Conservation (phyloP, 2,888 invertebrate species). For the Agrilus biguttatus region DNA sequence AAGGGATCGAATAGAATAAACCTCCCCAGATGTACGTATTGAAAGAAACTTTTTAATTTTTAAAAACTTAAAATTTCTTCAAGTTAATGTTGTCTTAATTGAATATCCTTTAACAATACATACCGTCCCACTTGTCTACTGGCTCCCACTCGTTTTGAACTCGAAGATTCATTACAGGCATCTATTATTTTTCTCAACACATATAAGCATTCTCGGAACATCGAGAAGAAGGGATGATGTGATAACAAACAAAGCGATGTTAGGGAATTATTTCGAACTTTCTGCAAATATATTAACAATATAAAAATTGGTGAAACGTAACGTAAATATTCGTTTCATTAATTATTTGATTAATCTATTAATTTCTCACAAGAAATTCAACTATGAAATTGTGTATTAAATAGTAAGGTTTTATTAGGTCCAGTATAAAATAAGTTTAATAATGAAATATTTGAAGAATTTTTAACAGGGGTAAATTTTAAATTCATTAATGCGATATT, state of each 20-base stretch:
- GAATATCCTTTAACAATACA: conserved; percentile 11
- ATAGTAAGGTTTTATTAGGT: no score
- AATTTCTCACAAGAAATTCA: no score
- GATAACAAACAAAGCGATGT: conserved; percentile 96
- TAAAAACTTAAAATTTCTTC: conserved; percentile 1
- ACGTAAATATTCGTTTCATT: not conserved
- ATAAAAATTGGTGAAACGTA: no score
- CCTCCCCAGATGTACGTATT: no score
- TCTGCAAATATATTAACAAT: conserved; percentile 36
- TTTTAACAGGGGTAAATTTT: no score
- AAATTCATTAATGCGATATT: no score
- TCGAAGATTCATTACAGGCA: conserved; percentile 90
- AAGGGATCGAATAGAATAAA: no score
- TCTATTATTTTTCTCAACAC: conserved; percentile 92
- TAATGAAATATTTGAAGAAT: no score
- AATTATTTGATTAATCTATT: not conserved
- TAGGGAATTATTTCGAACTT: conserved; percentile 80
- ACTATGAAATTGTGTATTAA: no score
- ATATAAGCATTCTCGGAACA: conserved; percentile 94
- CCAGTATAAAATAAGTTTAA: no score
- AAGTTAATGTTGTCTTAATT: not conserved
- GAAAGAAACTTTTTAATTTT: no score
- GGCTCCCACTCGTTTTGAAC: conserved; percentile 76
- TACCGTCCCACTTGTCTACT: conserved; percentile 77
- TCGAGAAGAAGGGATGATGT: conserved; percentile 98